Evolutionary conservation across 1,140 invertebrate genomes (phyloP).

Genomic region (Nixonia krombeini): DNA sequence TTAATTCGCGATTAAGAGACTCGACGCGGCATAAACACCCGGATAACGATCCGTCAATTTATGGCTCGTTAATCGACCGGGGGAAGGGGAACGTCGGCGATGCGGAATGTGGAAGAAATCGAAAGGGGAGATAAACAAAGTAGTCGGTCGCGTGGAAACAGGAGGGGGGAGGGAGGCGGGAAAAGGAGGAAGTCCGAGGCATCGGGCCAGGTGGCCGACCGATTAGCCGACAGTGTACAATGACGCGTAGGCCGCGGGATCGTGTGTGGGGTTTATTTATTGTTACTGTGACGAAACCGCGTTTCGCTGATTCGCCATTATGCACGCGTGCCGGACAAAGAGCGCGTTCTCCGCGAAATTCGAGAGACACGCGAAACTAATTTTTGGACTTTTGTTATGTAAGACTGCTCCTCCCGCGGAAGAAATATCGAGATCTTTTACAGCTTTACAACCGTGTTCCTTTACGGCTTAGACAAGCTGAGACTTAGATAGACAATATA

Average conservation of each 20-base stretch:
- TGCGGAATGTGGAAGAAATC: too few species aligned
- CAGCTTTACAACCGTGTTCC: too few species aligned
- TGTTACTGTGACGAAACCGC: constrained; percentile 38
- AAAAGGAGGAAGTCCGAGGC: constrained; percentile 33
- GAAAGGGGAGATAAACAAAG: too few species aligned
- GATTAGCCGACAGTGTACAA: constrained; percentile 60
- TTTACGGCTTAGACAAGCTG: too few species aligned
- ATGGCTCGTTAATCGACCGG: too few species aligned
- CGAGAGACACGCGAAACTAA: constrained; percentile 8
- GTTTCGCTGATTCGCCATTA: constrained; percentile 36
- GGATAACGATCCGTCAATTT: neutral
- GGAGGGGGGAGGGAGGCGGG: constrained; percentile 11
- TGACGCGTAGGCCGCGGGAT: constrained; percentile 55
- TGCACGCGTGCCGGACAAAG: constrained; percentile 10
- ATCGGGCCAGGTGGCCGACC: constrained; percentile 58
- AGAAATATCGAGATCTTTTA: too few species aligned
- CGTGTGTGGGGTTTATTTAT: constrained; percentile 52
- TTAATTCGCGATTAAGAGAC: neutral
- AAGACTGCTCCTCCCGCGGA: too few species aligned
- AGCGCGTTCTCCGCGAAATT: constrained; percentile 7
- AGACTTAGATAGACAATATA: too few species aligned
- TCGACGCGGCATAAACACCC: neutral
- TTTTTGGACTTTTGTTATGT: too few species aligned
- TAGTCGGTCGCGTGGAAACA: too few species aligned
- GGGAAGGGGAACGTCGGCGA: too few species aligned